phyloP scores from a whole-genome alignment of 2,888 invertebrate genomes.

The Plusia festucae region DNA sequence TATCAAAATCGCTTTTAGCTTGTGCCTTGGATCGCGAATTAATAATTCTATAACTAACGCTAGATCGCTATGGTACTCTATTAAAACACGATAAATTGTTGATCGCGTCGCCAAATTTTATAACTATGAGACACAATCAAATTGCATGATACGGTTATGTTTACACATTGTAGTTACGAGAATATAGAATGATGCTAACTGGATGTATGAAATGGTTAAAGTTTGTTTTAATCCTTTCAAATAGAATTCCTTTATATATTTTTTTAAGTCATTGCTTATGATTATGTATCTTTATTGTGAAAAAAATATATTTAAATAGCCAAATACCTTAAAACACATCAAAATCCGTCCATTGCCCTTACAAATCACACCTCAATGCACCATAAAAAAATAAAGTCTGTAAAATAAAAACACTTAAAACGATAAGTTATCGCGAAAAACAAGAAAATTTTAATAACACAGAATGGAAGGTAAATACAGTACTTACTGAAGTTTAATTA shows the following conservation, averaged over 20 bases:
- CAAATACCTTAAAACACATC: neutral
- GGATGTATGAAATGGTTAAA: too few species aligned
- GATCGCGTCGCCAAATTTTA: constrained; percentile 55
- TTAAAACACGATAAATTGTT: constrained; percentile 69
- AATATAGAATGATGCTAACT: too few species aligned
- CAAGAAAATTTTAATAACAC: constrained; percentile 36
- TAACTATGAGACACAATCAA: constrained; percentile 40
- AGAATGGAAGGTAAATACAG: constrained; percentile 29
- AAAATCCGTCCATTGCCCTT: constrained; percentile 17
- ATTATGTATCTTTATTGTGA: too few species aligned
- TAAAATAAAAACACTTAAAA: constrained; percentile 21
- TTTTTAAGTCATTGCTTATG: too few species aligned
- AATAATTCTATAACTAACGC: constrained; percentile 70
- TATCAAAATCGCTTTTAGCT: constrained; percentile 31
- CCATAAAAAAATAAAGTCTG: constrained; percentile 2
- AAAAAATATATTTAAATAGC: neutral
- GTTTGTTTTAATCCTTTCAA: too few species aligned
- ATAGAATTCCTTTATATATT: too few species aligned
- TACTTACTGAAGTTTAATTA: constrained; percentile 40
- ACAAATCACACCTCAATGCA: neutral
- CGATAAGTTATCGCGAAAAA: constrained; percentile 27
- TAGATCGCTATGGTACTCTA: constrained; percentile 67
- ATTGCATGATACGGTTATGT: constrained; percentile 8
- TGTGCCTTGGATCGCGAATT: constrained; percentile 43
- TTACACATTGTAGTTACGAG: constrained; percentile 12